Evolutionary conservation across 1,140 invertebrate genomes (phyloP).

Genomic region (Megathymus violae): DNA sequence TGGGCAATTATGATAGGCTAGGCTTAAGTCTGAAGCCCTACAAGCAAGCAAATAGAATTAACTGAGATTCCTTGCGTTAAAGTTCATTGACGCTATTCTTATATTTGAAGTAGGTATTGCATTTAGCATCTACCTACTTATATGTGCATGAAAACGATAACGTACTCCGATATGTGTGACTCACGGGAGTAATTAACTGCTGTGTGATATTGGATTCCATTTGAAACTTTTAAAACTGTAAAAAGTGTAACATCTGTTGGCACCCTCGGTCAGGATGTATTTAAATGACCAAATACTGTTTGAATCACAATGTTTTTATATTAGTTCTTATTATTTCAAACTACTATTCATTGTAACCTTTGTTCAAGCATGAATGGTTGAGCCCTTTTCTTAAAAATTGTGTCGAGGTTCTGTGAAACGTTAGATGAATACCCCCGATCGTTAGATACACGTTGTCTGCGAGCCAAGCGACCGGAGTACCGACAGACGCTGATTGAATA

Average conservation of each 20-base stretch:
- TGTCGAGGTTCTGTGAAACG: constrained; percentile 23
- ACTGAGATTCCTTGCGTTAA: constrained; percentile 18
- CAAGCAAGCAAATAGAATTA: constrained; percentile 25
- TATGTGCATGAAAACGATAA: constrained; percentile 17
- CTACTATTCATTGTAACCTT: constrained; percentile 13
- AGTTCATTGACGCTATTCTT: constrained; percentile 19
- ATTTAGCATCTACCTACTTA: constrained; percentile 2
- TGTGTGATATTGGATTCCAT: background rate
- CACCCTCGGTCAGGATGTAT: no score
- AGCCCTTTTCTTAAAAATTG: constrained; percentile 30
- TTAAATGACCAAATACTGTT: constrained; percentile 8
- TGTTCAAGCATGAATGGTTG: constrained; percentile 28
- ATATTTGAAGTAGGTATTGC: constrained; percentile 10
- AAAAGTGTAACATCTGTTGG: no score
- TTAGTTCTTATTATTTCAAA: constrained; percentile 6
- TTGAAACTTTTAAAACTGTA: no score
- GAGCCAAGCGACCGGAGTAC: constrained; percentile 6
- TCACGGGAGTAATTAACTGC: background rate
- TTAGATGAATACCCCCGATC: constrained; percentile 20
- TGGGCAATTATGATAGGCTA: no score
- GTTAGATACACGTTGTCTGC: constrained; percentile 3
- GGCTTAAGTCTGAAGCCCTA: constrained; percentile 24
- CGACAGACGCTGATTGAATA: background rate
- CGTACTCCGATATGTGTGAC: background rate
- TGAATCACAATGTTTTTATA: background rate